Percentiles rank a stretch among this genome's conserved stretches.
Evolutionary conservation across 2,113 vertebrate species (phyloP).

Genomic region (Regulus satrapa): DNA sequence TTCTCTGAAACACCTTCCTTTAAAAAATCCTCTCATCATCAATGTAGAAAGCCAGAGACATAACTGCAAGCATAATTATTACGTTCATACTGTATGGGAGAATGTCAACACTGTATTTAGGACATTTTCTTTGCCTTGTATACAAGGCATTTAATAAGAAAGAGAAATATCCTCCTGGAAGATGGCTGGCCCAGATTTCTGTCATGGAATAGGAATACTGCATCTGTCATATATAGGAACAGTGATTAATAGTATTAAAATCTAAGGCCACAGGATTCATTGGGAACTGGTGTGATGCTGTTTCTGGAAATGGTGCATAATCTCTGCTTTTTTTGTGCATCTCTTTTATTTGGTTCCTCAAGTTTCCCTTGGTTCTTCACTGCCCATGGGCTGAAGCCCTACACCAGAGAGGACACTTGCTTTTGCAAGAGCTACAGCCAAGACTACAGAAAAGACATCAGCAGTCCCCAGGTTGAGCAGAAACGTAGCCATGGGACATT

Average conservation of each 20-base stretch:
- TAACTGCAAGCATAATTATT: background rate
- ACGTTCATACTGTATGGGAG: background rate
- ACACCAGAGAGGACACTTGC: background rate
- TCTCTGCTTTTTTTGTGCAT: background rate
- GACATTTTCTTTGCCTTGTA: background rate
- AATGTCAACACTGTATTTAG: accelerated
- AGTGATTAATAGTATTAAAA: background rate
- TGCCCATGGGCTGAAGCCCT: background rate
- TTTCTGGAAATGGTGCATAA: background rate
- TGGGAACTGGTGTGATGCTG: background rate
- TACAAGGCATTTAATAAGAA: background rate
- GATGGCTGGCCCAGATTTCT: background rate
- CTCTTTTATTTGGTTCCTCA: too few species aligned
- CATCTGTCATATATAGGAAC: background rate
- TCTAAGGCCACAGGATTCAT: background rate
- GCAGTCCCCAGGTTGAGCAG: background rate
- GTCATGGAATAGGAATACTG: background rate
- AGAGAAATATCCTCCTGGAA: background rate
- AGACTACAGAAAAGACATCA: background rate
- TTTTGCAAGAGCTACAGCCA: background rate
- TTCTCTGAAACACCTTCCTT: background rate
- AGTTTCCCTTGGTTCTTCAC: background rate
- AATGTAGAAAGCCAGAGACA: background rate
- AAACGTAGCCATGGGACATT: background rate
- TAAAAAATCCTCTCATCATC: background rate